Evolutionary conservation across 2,797 vertebrate genomes (phyloP), one percentile per base, ranked within the genome.

Genomic region (Sparidentex hasta): DNA sequence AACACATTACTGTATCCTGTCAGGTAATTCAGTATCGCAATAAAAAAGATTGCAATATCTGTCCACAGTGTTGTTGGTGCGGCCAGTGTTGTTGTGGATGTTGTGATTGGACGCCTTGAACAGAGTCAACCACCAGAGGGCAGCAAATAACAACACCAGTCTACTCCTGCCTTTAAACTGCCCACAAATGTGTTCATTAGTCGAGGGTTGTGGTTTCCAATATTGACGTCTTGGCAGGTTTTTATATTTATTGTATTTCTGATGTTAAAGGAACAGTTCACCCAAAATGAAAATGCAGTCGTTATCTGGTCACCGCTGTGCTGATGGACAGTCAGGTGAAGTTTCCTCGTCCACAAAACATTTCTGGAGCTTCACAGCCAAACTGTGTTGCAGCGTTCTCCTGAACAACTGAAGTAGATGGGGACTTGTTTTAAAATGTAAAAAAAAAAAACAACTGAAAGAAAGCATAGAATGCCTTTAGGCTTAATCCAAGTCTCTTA

Each of bases 11-110:
- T 93, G 92, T 94, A 92, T 87, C 90, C 87, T 91, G 91, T 94
- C 90, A 90, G 88, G 87, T 92, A 89, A 89, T 73, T 91, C 90
- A 81, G 86, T 94, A 94, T 89, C 87, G 92, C 94, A 95, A 95
- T 95, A 95, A 94, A 94, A 93, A 92, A 85, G 33, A 71, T 81
- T 90, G 90, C 89, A 90, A 88, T 90, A 90, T 94, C 81, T 88
- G 80, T 92, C 67, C 74, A 43, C 46, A 18, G 44, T 61, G 80
- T 69, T 70, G 58, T 61, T 46, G 47, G 1, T 4, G 27, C 76
- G 48, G 14, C 29, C 29, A 7, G 29, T 51, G 44, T 11, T 33
- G 21, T 23, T 23, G 38, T 23, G 38, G 18, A 17, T 43, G 44
- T 59, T 38, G 38, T 25, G 11, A 27, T 41, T 17, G 7, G 18